phyloP scores from a whole-genome alignment of 2,797 vertebrate genomes.

The Diplodus puntazzo region DNA sequence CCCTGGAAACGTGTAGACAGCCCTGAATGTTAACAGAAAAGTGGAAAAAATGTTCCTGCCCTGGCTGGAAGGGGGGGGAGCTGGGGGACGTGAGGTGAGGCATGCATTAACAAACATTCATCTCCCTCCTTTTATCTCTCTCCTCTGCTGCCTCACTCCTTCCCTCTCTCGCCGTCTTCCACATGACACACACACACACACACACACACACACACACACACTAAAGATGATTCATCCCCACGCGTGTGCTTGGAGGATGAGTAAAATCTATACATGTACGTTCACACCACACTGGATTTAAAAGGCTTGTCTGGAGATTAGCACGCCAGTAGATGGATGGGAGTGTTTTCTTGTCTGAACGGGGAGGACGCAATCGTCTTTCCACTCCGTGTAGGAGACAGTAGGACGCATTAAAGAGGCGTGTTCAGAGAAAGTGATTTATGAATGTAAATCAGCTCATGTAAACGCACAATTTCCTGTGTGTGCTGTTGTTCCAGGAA shows the following conservation, averaged over 20 bases:
- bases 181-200: slow-evolving; percentile 23
- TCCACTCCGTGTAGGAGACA: slow-evolving; percentile 20
- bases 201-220: slow-evolving; percentile 25
- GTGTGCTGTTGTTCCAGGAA: slow-evolving; percentile 19
- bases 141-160: slow-evolving; percentile 42
- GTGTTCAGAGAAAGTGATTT: slow-evolving; percentile 32
- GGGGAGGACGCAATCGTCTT: neutral
- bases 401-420: slow-evolving; percentile 21
- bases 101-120: slow-evolving; percentile 70
- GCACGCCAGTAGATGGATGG: slow-evolving; percentile 21
- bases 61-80: slow-evolving; percentile 39
- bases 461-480: slow-evolving; percentile 13
- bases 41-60: slow-evolving; percentile 68
- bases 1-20: slow-evolving; percentile 37
- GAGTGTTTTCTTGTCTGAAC: slow-evolving; percentile 37
- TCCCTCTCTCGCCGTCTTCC: slow-evolving; percentile 9
- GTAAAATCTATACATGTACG: slow-evolving; percentile 35
- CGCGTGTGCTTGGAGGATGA: slow-evolving; percentile 31
- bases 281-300: slow-evolving; percentile 28
- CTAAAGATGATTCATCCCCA: slow-evolving; percentile 55
- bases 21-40: slow-evolving; percentile 56
- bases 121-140: slow-evolving; percentile 67
- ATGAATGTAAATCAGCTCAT: slow-evolving; percentile 34
- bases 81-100: slow-evolving; percentile 65
- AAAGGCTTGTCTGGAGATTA: slow-evolving; percentile 21